These are phyloP conservation scores for Verasper variegatus DNA, from an alignment of 2,113 vertebrate genomes.

Conservation along the genomic window DNA sequence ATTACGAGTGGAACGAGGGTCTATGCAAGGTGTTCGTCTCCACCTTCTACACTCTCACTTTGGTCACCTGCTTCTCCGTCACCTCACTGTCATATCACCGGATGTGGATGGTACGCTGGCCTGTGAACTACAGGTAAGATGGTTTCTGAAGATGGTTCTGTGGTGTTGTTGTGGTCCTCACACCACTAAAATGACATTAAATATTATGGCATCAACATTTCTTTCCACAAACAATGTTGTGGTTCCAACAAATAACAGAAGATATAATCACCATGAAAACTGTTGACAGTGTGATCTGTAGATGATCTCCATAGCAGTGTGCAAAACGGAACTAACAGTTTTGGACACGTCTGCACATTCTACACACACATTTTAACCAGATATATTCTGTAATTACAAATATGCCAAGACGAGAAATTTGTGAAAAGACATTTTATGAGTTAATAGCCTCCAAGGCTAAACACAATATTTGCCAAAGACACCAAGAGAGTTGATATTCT, in stretches of 20 bases:
- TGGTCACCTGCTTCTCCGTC: constrained; percentile 95
- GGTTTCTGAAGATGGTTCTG: too few relatives aligned
- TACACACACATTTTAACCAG: background rate
- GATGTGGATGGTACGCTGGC: constrained; percentile 99
- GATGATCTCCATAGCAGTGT: background rate
- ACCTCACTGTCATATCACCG: constrained; percentile 95
- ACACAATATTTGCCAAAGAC: background rate
- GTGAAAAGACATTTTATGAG: too few relatives aligned
- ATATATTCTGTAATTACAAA: background rate
- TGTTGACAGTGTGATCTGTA: background rate
- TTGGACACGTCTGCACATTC: background rate
- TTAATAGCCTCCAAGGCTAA: too few relatives aligned
- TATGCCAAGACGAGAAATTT: background rate
- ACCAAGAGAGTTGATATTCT: background rate
- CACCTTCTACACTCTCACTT: constrained; percentile 93
- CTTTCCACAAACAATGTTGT: background rate
- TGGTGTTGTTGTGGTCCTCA: too few relatives aligned
- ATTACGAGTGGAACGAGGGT: constrained; percentile 93
- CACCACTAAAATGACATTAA: too few relatives aligned
- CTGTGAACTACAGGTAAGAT: constrained; percentile 92
- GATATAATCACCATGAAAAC: too few relatives aligned
- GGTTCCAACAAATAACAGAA: too few relatives aligned
- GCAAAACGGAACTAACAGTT: background rate
- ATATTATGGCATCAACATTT: background rate
- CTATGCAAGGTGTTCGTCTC: constrained; percentile 96